Evolutionary conservation across 2,113 vertebrate species (phyloP).

Genomic region (Scomber scombrus): DNA sequence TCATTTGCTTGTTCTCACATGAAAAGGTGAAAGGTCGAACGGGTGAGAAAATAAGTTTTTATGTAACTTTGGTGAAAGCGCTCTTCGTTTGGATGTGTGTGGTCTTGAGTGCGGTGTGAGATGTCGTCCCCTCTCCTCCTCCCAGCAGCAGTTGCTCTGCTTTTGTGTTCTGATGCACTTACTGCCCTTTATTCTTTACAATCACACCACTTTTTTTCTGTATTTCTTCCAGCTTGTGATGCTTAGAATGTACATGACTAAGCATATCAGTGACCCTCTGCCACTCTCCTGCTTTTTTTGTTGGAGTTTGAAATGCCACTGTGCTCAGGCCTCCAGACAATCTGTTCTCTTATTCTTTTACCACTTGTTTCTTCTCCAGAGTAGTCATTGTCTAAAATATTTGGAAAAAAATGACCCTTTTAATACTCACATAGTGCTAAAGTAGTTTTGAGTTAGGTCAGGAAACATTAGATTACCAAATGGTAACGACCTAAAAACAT

Average conservation of each 20-base stretch:
- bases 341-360: neutral
- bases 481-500: too few species aligned
- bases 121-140: neutral
- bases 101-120: neutral
- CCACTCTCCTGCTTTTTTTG: neutral
- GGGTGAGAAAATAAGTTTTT: too few species aligned
- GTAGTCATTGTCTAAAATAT: too few species aligned
- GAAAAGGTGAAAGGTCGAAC: too few species aligned
- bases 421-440: too few species aligned
- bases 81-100: neutral
- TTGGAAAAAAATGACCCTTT: too few species aligned
- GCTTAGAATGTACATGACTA: neutral
- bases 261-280: neutral
- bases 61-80: neutral
- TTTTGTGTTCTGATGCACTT: neutral
- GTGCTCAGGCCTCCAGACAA: conserved; percentile 11
- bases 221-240: neutral
- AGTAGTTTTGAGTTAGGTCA: too few species aligned
- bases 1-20: too few species aligned
- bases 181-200: neutral
- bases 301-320: neutral
- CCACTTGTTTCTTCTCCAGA: neutral
- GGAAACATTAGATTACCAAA: too few species aligned
- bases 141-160: neutral
- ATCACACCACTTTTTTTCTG: neutral